Evolutionary conservation across 2,113 vertebrate species (phyloP).

Genomic region (Hepsetus odoe): DNA sequence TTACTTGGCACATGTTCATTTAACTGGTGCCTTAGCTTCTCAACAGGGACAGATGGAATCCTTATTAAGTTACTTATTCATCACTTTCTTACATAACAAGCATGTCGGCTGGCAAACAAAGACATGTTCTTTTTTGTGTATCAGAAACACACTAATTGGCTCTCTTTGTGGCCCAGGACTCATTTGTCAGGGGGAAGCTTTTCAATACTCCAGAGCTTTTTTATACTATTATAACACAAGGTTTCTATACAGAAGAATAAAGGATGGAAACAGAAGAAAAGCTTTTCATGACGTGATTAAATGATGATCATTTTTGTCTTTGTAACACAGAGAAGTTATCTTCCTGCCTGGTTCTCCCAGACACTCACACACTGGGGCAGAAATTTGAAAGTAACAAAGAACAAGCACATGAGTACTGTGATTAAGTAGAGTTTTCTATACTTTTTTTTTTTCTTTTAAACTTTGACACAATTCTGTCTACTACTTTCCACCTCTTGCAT

Average conservation of each 20-base stretch:
- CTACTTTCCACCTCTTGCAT: too few relatives aligned
- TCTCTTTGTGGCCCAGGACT: slow-evolving; percentile 55
- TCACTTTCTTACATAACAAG: slow-evolving; percentile 31
- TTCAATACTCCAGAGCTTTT: slow-evolving; percentile 51
- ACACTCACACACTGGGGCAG: slow-evolving; percentile 33
- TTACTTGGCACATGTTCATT: neutral
- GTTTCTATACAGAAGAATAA: slow-evolving; percentile 57
- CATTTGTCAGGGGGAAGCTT: slow-evolving; percentile 57
- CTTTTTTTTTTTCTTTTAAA: too few relatives aligned
- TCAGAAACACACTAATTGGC: slow-evolving; percentile 46
- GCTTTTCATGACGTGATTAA: slow-evolving; percentile 8
- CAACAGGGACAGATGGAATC: neutral
- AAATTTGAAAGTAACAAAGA: slow-evolving; percentile 22
- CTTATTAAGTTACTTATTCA: slow-evolving; percentile 20
- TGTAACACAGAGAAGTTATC: neutral
- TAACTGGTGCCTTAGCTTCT: neutral
- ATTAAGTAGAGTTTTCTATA: too few relatives aligned
- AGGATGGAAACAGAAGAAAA: slow-evolving; percentile 47
- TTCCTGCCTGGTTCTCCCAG: neutral
- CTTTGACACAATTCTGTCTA: too few relatives aligned
- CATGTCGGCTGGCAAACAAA: slow-evolving; percentile 37
- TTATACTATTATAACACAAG: slow-evolving; percentile 63
- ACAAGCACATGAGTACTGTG: too few relatives aligned
- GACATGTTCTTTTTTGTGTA: slow-evolving; percentile 24
- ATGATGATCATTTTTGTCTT: neutral